phyloP scores from a whole-genome alignment of 1,140 invertebrate genomes.

The Helicoverpa zea region DNA sequence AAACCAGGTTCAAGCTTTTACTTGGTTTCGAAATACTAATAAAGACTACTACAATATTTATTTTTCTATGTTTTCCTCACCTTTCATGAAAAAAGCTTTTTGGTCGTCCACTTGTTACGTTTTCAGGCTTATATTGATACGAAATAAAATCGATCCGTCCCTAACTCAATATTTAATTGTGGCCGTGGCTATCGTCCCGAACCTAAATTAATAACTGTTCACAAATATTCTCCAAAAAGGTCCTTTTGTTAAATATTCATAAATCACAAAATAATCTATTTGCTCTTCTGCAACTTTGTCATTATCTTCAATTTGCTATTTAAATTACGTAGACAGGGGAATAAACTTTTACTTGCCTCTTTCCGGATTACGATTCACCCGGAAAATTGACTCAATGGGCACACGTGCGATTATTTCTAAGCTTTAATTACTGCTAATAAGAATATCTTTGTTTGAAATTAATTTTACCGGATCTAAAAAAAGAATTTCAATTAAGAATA shows the following conservation, averaged over 20 bases:
- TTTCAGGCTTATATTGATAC: not conserved
- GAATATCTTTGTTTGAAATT: too few relatives aligned
- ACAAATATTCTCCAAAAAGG: conserved; percentile 31
- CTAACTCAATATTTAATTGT: conserved; percentile 38
- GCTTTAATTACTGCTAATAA: not conserved
- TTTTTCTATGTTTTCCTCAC: too few relatives aligned
- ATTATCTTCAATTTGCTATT: conserved; percentile 41
- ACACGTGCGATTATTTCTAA: not conserved
- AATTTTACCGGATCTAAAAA: too few relatives aligned
- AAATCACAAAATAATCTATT: conserved; percentile 29
- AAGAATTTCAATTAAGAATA: too few relatives aligned
- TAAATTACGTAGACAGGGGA: conserved; percentile 19
- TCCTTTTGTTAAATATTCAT: conserved; percentile 36
- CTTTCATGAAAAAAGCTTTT: not conserved
- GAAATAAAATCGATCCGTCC: not conserved
- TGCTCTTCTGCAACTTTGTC: conserved; percentile 37
- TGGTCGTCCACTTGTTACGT: not conserved
- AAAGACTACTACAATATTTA: too few relatives aligned
- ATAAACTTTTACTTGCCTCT: not conserved
- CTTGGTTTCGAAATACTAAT: too few relatives aligned
- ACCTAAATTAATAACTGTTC: conserved; percentile 39
- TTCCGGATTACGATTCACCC: not conserved
- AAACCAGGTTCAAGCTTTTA: too few relatives aligned
- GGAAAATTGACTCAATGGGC: conserved; percentile 1
- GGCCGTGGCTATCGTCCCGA: not conserved